Evolutionary conservation across 2,113 vertebrate species (phyloP).

Genomic region (Diadophis punctatus): DNA sequence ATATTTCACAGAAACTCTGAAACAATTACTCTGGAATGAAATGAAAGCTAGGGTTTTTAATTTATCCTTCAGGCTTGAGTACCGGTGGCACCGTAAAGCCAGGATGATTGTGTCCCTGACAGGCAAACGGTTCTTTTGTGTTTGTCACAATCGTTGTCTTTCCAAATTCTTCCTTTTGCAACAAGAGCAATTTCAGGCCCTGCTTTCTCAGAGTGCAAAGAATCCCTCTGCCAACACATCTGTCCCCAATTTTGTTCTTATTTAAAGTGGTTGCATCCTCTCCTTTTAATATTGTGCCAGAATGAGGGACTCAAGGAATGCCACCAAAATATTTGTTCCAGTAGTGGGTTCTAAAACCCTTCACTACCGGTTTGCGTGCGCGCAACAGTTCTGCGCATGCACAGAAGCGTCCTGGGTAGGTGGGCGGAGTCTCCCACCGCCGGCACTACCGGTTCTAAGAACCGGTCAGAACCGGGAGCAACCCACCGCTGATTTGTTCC

Average conservation of each 20-base stretch:
- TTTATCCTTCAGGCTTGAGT: background rate
- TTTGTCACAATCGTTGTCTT: background rate
- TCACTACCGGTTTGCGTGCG: no score
- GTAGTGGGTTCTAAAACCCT: no score
- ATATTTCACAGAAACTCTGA: background rate
- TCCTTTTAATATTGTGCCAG: background rate
- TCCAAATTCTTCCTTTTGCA: background rate
- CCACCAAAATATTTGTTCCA: background rate
- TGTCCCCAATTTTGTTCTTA: background rate
- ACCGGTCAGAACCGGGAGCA: no score
- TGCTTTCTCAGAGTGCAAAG: background rate
- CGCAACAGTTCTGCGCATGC: no score
- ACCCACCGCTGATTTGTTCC: no score
- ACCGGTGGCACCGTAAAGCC: slow-evolving; percentile 10
- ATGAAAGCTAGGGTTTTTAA: background rate
- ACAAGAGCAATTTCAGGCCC: background rate
- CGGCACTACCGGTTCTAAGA: no score
- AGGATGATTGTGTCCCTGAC: background rate
- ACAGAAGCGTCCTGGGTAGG: no score
- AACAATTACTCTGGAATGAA: slow-evolving; percentile 7
- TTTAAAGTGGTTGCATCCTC: background rate
- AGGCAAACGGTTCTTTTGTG: slow-evolving; percentile 8
- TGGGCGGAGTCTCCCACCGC: no score
- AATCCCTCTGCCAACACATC: background rate
- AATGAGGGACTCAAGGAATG: background rate